phyloP scores from a whole-genome alignment of 2,797 vertebrate genomes.

The Muraenolepis orangiensis region DNA sequence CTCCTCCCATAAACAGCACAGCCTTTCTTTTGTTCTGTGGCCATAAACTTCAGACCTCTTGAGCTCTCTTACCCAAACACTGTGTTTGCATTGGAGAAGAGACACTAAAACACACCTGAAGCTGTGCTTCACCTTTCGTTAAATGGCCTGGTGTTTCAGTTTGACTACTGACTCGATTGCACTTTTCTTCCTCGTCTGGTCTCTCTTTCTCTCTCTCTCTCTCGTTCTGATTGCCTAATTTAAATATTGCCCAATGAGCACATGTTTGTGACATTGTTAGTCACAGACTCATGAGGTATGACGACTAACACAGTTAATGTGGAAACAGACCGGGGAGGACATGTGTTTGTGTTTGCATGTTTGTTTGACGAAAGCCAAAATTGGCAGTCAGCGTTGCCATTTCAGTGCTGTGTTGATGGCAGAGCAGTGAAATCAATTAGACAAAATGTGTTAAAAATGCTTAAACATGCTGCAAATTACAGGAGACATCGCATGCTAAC shows the following conservation, averaged over 20 bases:
- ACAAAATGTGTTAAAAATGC: too few species aligned
- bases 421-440: too few species aligned
- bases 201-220: background rate
- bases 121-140: background rate
- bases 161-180: background rate
- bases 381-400: too few species aligned
- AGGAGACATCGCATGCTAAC: too few species aligned
- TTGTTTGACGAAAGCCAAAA: too few species aligned
- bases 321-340: background rate
- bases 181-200: background rate
- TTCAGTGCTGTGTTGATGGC: too few species aligned
- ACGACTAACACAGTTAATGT: background rate
- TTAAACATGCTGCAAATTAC: too few species aligned
- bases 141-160: background rate
- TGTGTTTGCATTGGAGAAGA: background rate
- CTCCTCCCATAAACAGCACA: too few species aligned
- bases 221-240: conserved; percentile 3
- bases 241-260: conserved; percentile 1
- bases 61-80: background rate
- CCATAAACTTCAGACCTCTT: too few species aligned
- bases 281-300: background rate
- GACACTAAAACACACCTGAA: background rate
- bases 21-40: too few species aligned
- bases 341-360: background rate
- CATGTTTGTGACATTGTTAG: conserved; percentile 3